These are phyloP conservation scores for Rhinogobius similis DNA, from an alignment of 2,113 vertebrate species.

Conservation along the genomic window DNA sequence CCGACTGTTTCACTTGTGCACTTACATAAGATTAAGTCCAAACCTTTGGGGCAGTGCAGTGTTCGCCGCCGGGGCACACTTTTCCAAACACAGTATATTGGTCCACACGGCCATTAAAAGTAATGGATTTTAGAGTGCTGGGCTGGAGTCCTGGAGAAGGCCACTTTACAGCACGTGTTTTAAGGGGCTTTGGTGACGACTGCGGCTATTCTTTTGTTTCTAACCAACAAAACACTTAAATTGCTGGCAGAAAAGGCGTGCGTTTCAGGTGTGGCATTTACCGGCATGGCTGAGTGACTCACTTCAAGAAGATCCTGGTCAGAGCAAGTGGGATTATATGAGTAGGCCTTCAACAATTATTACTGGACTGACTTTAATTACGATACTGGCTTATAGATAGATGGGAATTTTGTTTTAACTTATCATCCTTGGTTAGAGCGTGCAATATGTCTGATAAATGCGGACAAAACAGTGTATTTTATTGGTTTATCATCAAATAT, in stretches of 20 bases:
- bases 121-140: conserved; percentile 65
- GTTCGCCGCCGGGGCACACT: conserved; percentile 11
- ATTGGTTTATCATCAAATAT: too few relatives aligned
- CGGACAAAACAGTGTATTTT: too few relatives aligned
- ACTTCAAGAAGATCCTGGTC: too few relatives aligned
- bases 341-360: too few relatives aligned
- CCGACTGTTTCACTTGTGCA: neutral
- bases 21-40: neutral
- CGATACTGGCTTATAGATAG: too few relatives aligned
- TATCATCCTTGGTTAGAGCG: too few relatives aligned
- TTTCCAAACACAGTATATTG: conserved; percentile 31
- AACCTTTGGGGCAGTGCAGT: conserved; percentile 31
- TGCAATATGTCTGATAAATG: too few relatives aligned
- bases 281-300: too few relatives aligned
- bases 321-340: too few relatives aligned
- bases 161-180: conserved; percentile 36
- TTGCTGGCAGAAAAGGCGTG: neutral
- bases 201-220: conserved; percentile 18
- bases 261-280: too few relatives aligned
- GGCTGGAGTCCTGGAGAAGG: conserved; percentile 34
- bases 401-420: too few relatives aligned
- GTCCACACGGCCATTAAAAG: conserved; percentile 46
- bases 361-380: too few relatives aligned
- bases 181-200: conserved; percentile 33
- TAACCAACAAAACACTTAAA: neutral